A percentile compares a stretch with the other conserved stretches of the same genome.
Conservation (phyloP, 1,140 invertebrate genomes). For the Copidosoma floridanum region DNA sequence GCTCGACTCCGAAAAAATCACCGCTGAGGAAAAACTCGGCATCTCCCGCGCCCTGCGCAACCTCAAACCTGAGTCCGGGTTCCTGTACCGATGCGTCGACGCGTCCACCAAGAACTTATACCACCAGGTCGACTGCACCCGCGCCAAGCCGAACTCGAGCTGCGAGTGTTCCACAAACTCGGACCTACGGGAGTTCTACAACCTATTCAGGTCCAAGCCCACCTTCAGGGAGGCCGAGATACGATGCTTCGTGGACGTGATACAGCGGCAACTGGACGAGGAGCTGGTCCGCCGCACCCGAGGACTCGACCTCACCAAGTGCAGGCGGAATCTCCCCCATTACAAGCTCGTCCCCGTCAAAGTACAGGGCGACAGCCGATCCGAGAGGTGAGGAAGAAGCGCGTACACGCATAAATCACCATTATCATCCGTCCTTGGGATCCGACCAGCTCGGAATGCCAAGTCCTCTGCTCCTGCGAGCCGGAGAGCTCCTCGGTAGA, state of each 20-base stretch:
- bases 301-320: too few relatives aligned
- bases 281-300: background rate
- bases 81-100: background rate
- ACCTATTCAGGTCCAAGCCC: background rate
- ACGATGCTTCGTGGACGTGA: background rate
- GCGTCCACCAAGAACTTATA: background rate
- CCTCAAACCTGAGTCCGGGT: background rate
- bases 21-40: background rate
- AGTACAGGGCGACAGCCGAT: background rate
- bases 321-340: background rate
- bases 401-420: too few relatives aligned
- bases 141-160: too few relatives aligned
- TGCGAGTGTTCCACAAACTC: background rate
- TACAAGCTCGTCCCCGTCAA: slow-evolving; percentile 1
- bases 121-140: background rate
- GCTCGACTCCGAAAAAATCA: background rate
- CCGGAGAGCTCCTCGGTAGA: too few relatives aligned
- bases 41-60: background rate
- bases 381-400: background rate
- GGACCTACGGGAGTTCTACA: background rate
- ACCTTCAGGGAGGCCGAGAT: background rate
- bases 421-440: too few relatives aligned
- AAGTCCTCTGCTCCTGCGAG: too few relatives aligned
- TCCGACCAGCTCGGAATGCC: too few relatives aligned
- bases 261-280: background rate